A percentile compares a stretch with the other conserved stretches of the same genome.
phyloP scores from a whole-genome alignment of 2,888 invertebrate genomes.

The Myopa tessellatipennis region DNA sequence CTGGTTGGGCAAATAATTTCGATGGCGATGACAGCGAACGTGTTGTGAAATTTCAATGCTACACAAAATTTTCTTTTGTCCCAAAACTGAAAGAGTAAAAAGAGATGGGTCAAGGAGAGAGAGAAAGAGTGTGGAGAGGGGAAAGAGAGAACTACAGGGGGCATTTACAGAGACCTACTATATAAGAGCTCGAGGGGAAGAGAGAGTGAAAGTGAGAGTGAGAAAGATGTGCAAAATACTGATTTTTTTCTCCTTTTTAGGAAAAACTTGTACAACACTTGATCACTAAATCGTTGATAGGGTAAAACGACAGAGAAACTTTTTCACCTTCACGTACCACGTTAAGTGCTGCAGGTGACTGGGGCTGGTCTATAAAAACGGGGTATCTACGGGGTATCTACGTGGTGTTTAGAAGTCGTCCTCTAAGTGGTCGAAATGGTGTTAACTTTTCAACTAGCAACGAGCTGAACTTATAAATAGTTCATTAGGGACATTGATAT shows the following conservation, averaged over 20 bases:
- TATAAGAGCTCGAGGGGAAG: too few relatives aligned
- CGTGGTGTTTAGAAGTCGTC: background rate
- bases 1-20: constrained; percentile 24
- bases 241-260: background rate
- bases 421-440: background rate
- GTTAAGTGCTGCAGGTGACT: background rate
- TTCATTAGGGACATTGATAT: background rate
- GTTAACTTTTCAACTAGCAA: background rate
- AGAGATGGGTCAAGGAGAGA: background rate
- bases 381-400: background rate
- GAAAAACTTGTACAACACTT: background rate
- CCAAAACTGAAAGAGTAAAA: constrained; percentile 1
- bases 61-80: background rate
- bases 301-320: background rate
- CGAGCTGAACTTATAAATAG: constrained; percentile 3
- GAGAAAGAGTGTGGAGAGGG: background rate
- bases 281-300: background rate
- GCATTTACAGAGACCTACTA: too few relatives aligned
- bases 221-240: background rate
- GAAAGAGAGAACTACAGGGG: background rate
- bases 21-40: constrained; percentile 34
- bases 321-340: constrained; percentile 16
- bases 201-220: background rate
- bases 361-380: background rate
- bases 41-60: constrained; percentile 34